Base-by-base conservation (phyloP, 2,113 vertebrate genomes). In the Rhinoderma darwinii region DNA sequence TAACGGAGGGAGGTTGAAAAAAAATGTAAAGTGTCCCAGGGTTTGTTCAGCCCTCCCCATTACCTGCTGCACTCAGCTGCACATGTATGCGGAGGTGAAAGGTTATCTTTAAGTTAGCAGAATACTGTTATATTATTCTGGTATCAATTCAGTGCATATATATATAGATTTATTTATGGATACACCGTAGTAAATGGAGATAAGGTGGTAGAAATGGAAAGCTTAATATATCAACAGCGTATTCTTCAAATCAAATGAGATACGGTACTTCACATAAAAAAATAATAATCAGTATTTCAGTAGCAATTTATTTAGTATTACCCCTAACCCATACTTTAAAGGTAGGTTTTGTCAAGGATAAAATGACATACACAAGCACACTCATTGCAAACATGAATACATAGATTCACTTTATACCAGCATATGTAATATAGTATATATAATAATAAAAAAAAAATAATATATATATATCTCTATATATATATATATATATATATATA, bases 261-360 rank as follows among this genome's bases (percentile, higher is more conserved):
- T 41, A 12, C 17, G 50, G 17, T 50, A 30, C 7, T 41, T 39
- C 35, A 74, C 63, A 27, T 74, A 35, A 74, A 37, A 70, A 41
- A n/a, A n/a, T n/a, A n/a, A 27, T 83, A 43, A 73, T 73, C 39
- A 84, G 39, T 84, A 14, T 56, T 84, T 50, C 50, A 27, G 11
- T 22, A 56, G 35, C 37, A 39, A 30, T 63, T 8, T 63, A 59
- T 43, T 27, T 37, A 15, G 20, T 81, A 5, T 10, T 59, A 32
- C 35, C 11, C 35, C 56, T 35, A 72, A 22, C 18, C 20, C 37
- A 72, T 41, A 39, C 37, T 39, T 72, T 20, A 72, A 72, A 39
- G 6, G 18, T 3, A 70, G 66, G 66, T 37, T 22, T 17, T 20
- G 35, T 25, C 6, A 41, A 25, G 10, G 1, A 41, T 72, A 41